Conservation (phyloP, 2,113 vertebrate species). For the Heterocephalus glaber region DNA sequence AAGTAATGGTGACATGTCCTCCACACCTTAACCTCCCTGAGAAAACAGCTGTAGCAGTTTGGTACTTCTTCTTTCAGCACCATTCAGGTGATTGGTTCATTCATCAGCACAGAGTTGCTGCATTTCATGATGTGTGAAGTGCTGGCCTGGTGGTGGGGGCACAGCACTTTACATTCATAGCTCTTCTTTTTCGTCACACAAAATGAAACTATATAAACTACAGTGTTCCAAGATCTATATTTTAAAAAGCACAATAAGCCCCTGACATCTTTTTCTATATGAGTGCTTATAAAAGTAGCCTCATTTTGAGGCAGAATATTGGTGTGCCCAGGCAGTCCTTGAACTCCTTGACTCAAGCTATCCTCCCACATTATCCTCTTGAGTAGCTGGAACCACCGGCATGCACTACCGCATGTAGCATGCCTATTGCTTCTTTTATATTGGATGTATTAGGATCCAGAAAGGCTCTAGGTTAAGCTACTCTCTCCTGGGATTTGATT, state of each 20-base stretch:
- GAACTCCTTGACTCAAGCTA: not conserved
- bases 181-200: not conserved
- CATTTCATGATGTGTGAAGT: rapidly evolving
- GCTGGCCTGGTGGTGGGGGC: not conserved
- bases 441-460: too few relatives aligned
- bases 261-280: not conserved
- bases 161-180: not conserved
- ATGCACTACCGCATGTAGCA: too few relatives aligned
- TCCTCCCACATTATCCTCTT: not conserved
- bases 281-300: not conserved
- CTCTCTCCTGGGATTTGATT: not conserved
- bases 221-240: not conserved
- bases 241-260: not conserved
- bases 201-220: rapidly evolving
- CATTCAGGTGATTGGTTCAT: not conserved
- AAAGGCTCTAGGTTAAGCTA: not conserved
- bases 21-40: too few relatives aligned
- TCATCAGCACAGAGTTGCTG: not conserved
- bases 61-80: rapidly evolving
- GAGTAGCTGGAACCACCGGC: not conserved
- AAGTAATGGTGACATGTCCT: not conserved
- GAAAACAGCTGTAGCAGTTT: not conserved
- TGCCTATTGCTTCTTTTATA: not conserved
- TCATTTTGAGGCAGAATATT: not conserved
- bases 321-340: not conserved